A percentile compares a stretch with the other conserved stretches of the same genome.
These are phyloP conservation scores for Brachionus rotundiformis DNA, from an alignment of 1,140 invertebrate genomes.

Conservation along the genomic window DNA sequence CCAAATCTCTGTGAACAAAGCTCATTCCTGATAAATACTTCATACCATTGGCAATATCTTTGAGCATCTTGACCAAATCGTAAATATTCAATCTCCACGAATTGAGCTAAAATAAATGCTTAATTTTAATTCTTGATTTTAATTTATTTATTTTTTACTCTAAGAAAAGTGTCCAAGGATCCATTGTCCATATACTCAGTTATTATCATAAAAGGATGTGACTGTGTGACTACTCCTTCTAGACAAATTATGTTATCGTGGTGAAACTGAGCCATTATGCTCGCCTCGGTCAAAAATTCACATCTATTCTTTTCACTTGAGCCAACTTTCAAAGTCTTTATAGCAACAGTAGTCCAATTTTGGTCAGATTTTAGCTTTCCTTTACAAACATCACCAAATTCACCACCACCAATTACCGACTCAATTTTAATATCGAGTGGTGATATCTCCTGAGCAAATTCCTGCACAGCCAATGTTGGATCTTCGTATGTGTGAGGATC, in stretches of 20 bases:
- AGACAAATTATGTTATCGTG: conserved; percentile 98
- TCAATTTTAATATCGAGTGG: conserved; percentile 41
- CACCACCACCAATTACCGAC: conserved; percentile 52
- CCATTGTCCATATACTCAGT: conserved; percentile 99
- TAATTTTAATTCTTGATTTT: background rate
- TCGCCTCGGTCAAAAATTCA: conserved; percentile 94
- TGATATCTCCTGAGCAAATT: conserved; percentile 48
- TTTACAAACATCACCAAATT: conserved; percentile 52
- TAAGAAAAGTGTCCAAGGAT: conserved; percentile 91
- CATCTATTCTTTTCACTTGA: conserved; percentile 86
- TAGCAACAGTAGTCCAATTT: conserved; percentile 71
- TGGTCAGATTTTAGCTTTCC: background rate
- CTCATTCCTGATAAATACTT: conserved; percentile 76
- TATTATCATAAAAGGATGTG: conserved; percentile 98
- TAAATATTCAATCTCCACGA: conserved; percentile 63
- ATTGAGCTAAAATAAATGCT: background rate
- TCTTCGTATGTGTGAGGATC: conserved; percentile 52
- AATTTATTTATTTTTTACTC: conserved; percentile 59
- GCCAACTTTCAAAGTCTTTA: conserved; percentile 92
- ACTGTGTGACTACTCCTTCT: conserved; percentile 95
- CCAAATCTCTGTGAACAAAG: conserved; percentile 73
- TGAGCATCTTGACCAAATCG: conserved; percentile 92
- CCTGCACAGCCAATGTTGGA: conserved; percentile 39
- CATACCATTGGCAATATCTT: conserved; percentile 96
- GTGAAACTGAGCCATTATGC: conserved; percentile 99